phyloP scores from a whole-genome alignment of 2,113 vertebrate genomes.

The Erpornis zantholeuca region DNA sequence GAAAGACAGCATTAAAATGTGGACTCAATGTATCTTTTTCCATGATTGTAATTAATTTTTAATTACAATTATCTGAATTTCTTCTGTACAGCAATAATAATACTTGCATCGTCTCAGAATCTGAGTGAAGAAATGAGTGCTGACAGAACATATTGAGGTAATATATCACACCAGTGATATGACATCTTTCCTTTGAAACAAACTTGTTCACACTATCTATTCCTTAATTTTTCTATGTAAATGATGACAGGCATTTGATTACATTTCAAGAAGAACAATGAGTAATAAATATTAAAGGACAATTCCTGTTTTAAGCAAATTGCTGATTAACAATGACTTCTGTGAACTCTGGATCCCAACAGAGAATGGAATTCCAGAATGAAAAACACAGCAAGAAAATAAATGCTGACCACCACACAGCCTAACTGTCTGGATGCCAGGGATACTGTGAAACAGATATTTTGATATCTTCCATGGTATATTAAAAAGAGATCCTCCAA shows the following conservation, averaged over 20 bases:
- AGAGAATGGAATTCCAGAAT: not conserved
- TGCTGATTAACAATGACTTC: not conserved
- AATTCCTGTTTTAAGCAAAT: not conserved
- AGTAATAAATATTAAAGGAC: not conserved
- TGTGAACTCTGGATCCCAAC: not conserved
- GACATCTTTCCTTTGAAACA: not conserved
- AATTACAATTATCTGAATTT: not conserved
- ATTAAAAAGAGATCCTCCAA: not conserved
- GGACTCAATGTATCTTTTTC: not conserved
- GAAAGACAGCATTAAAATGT: not conserved
- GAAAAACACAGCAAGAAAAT: constrained; percentile 4
- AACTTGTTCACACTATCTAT: not conserved
- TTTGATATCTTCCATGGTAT: not conserved
- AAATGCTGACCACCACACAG: not conserved
- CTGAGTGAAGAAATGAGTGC: not conserved
- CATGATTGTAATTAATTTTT: not conserved
- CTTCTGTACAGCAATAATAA: not conserved
- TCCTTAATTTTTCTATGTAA: not conserved
- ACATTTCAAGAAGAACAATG: not conserved
- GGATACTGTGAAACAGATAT: not conserved
- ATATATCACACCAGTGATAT: not conserved
- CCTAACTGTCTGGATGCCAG: not conserved
- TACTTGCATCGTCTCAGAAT: not conserved
- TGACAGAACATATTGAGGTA: not conserved
- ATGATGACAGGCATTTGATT: not conserved